Percentiles rank a stretch among this genome's conserved stretches.
phyloP scores from a whole-genome alignment of 2,113 vertebrate species.

The Hippocampus zosterae region DNA sequence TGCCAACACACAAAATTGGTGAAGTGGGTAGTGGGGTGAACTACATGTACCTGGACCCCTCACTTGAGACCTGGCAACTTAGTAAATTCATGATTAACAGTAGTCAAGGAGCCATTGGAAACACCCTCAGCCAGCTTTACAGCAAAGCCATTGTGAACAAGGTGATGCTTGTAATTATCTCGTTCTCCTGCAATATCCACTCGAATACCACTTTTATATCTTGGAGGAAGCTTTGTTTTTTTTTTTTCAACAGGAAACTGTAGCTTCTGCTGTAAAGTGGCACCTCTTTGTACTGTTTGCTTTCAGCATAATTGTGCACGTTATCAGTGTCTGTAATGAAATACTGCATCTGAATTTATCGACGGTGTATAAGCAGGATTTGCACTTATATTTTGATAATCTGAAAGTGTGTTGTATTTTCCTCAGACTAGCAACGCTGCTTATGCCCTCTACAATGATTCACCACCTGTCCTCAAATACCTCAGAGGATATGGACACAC shows the following conservation, averaged over 20 bases:
- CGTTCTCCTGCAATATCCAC: background rate
- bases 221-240: background rate
- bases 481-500: conserved; percentile 75
- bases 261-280: background rate
- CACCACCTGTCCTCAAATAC: conserved; percentile 68
- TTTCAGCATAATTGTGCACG: background rate
- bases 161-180: conserved; percentile 60
- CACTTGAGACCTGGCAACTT: conserved; percentile 70
- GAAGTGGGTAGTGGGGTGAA: conserved; percentile 74
- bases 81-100: conserved; percentile 76
- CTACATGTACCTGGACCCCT: conserved; percentile 86
- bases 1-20: conserved; percentile 73
- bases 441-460: conserved; percentile 88
- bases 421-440: conserved; percentile 69
- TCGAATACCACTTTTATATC: background rate
- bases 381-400: background rate
- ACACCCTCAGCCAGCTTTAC: conserved; percentile 82
- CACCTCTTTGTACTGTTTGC: background rate
- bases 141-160: conserved; percentile 52
- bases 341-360: background rate
- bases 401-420: conserved; percentile 10
- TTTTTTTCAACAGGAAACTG: conserved; percentile 18
- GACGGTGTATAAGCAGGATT: background rate
- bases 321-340: background rate
- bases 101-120: conserved; percentile 74